Evolutionary conservation across 2,888 invertebrate species (phyloP).

Genomic region (Physocephala rufipes): DNA sequence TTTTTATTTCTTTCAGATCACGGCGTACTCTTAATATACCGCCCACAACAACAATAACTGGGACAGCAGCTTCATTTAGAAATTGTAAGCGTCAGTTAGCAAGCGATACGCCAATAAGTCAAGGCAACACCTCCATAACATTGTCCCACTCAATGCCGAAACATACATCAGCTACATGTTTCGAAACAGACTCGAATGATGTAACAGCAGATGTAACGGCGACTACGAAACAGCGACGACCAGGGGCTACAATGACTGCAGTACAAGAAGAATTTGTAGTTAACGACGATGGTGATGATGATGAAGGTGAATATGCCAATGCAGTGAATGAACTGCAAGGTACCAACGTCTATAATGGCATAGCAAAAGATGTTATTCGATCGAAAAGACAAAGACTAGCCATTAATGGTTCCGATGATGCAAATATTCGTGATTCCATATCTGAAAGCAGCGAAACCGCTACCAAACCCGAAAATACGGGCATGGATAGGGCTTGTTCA

Average conservation of each 20-base stretch:
- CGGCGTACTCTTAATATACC: constrained; percentile 60
- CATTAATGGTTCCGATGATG: constrained; percentile 44
- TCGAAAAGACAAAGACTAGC: constrained; percentile 45
- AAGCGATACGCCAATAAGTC: constrained; percentile 38
- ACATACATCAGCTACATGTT: constrained; percentile 49
- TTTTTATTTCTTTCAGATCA: constrained; percentile 48
- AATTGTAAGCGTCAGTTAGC: constrained; percentile 53
- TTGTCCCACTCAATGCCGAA: constrained; percentile 35
- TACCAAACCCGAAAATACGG: constrained; percentile 13
- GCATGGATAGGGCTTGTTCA: constrained; percentile 30
- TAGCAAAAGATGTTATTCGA: constrained; percentile 29
- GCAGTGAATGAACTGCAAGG: constrained; percentile 41
- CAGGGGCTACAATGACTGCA: background rate
- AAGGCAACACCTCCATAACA: constrained; percentile 35
- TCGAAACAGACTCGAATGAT: constrained; percentile 44
- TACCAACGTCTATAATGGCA: constrained; percentile 41
- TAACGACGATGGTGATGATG: constrained; percentile 37
- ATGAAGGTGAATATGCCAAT: constrained; percentile 43
- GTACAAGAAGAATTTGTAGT: background rate
- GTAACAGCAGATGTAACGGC: constrained; percentile 25
- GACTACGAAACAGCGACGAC: background rate
- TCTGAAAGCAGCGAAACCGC: constrained; percentile 55
- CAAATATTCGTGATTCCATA: constrained; percentile 47
- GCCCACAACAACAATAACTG: constrained; percentile 45
- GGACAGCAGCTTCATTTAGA: constrained; percentile 41